phyloP scores from a whole-genome alignment of 2,797 vertebrate species.

The Characodon lateralis region DNA sequence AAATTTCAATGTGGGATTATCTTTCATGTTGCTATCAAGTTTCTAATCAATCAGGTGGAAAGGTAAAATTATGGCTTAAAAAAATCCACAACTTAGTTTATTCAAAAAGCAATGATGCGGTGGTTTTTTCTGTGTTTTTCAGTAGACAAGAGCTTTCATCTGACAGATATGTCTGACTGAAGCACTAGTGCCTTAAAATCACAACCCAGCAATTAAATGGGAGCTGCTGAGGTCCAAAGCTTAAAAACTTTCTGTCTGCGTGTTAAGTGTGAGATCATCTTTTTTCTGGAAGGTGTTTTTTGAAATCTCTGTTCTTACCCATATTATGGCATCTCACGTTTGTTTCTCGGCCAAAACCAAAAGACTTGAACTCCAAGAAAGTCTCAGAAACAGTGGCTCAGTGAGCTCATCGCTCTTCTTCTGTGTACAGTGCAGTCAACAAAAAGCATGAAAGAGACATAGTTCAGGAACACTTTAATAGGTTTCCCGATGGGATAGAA shows the following conservation, averaged over 20 bases:
- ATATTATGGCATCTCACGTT: not conserved
- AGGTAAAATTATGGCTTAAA: too few relatives aligned
- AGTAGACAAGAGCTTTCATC: too few relatives aligned
- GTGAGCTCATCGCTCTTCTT: not conserved
- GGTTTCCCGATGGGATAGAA: slow-evolving; percentile 29
- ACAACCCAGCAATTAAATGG: not conserved
- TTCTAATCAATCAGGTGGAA: too few relatives aligned
- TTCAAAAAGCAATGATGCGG: too few relatives aligned
- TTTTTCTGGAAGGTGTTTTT: not conserved
- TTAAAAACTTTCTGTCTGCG: not conserved
- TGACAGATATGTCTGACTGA: not conserved
- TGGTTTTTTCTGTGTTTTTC: too few relatives aligned
- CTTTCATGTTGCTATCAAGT: too few relatives aligned
- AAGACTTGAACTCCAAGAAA: slow-evolving; percentile 4
- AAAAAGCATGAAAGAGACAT: not conserved
- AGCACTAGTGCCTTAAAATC: not conserved
- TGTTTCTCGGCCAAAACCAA: not conserved
- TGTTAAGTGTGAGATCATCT: slow-evolving; percentile 13
- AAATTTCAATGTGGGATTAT: too few relatives aligned
- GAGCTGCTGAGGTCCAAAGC: not conserved
- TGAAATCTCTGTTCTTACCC: slow-evolving; percentile 13
- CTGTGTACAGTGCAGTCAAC: slow-evolving; percentile 4
- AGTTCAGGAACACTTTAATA: slow-evolving; percentile 5
- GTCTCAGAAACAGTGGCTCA: not conserved
- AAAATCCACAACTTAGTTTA: too few relatives aligned